Base-by-base conservation (phyloP, 30 jellyfish, hydroid and myxozoan species). In the Cassiopea xamachana region DNA sequence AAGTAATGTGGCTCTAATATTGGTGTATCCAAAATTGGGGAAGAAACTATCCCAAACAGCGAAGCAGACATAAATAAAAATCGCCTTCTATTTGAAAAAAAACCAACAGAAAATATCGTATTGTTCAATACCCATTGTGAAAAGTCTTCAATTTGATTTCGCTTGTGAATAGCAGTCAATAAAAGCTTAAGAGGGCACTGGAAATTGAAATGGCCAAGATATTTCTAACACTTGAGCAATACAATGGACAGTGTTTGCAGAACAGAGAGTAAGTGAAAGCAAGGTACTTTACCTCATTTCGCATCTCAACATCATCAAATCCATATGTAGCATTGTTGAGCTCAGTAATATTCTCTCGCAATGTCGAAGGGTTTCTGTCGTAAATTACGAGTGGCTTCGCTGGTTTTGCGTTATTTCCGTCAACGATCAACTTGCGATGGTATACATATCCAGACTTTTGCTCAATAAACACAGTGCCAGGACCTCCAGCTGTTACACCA, bases 341-440 rank as follows among this genome's bases (percentile, higher is more conserved):
- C 71, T 88, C 95, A 8, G 81, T 71, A 1, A 64, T 79, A 51
- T 79, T 70, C 48, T 27, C 72, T 67, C 62, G 72, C 17, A 75
- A 46, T 0, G 84, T 79, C 47, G 82, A 10, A 27, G 90, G 91
- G 67, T 88, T 88, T 49, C 87, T 69, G 75, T 88, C 91, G 1
- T 74, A 18, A 10, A 88, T 43, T 46, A 71, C 86, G 69, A 88
- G 55, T 10, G 95, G 95, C 55, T 88, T 88, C 2, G 91, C 90
- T 14, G 91, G 95, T 43, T n/a, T 72, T 2, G 95, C 95, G 71
- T 88, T 88, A 75, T 88, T 88, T 6, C 95, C 95, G 59, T 88
- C 95, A 45, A 88, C 90, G 10, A 88, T 58, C 77, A 88, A 76
- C 82, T 74, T 80, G 7, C 95, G 87, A 69, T 79, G 91, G 60